phyloP scores from a whole-genome alignment of 2,113 vertebrate species.

The Elachura formosa region DNA sequence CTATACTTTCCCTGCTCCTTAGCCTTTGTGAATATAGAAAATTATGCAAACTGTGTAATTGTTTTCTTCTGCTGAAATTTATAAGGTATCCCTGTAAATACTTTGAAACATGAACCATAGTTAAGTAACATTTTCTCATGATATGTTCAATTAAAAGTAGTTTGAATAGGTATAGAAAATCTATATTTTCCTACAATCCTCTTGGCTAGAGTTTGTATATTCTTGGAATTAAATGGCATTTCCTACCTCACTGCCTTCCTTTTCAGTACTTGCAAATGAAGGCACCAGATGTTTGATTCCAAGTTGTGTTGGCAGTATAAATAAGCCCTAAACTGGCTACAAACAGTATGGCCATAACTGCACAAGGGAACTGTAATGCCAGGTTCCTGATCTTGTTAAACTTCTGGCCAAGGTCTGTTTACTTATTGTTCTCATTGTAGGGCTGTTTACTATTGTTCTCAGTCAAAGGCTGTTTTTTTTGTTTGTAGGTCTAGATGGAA shows the following conservation, averaged over 20 bases:
- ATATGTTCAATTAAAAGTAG: background rate
- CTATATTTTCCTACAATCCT: background rate
- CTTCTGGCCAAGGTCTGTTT: background rate
- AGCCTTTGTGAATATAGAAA: background rate
- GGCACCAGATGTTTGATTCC: background rate
- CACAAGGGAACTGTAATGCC: background rate
- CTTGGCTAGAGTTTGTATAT: background rate
- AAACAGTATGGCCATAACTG: background rate
- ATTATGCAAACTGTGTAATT: background rate
- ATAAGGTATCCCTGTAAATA: background rate
- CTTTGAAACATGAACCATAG: background rate
- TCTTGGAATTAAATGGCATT: background rate
- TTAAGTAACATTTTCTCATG: background rate
- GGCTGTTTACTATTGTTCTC: too few species aligned
- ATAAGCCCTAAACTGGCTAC: background rate
- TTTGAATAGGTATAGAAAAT: background rate
- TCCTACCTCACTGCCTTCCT: background rate
- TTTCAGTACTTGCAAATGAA: background rate
- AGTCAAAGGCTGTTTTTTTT: too few species aligned
- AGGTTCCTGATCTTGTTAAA: background rate
- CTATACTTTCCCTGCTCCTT: background rate
- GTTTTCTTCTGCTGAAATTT: background rate
- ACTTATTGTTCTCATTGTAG: too few species aligned
- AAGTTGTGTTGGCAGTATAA: background rate
- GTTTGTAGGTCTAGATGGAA: background rate